Evolutionary conservation across 2,113 vertebrate species (phyloP).

Genomic region (Laterallus jamaicensis): DNA sequence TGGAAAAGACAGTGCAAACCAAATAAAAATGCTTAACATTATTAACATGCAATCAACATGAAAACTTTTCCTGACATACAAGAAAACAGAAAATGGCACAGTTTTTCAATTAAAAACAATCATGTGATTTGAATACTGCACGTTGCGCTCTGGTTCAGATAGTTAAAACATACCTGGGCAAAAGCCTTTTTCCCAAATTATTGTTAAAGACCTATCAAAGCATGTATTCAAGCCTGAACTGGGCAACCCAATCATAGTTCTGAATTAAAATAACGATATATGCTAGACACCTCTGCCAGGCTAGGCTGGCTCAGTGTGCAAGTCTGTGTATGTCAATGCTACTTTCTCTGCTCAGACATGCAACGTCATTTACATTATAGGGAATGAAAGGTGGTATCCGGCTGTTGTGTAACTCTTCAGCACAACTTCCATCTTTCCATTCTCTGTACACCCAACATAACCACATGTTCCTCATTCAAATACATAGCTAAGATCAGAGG

Average conservation of each 20-base stretch:
- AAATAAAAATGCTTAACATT: background rate
- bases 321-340: background rate
- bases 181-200: background rate
- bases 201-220: background rate
- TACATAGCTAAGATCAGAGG: background rate
- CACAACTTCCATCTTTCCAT: background rate
- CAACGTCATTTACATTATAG: accelerated
- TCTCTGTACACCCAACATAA: background rate
- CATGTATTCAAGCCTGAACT: background rate
- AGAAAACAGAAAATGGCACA: background rate
- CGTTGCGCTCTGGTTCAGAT: background rate
- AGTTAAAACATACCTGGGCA: background rate
- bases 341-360: background rate
- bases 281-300: background rate
- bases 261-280: background rate
- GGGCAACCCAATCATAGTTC: background rate
- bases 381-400: background rate
- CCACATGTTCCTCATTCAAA: background rate
- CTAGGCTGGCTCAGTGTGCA: background rate
- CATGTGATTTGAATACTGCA: background rate
- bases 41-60: background rate
- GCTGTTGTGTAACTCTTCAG: background rate
- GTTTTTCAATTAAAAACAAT: background rate
- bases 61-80: background rate
- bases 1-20: background rate